A percentile compares a stretch with the other conserved stretches of the same genome.
These are phyloP conservation scores for Metopia argyrocephala DNA, from an alignment of 2,888 invertebrate genomes.

Conservation along the genomic window DNA sequence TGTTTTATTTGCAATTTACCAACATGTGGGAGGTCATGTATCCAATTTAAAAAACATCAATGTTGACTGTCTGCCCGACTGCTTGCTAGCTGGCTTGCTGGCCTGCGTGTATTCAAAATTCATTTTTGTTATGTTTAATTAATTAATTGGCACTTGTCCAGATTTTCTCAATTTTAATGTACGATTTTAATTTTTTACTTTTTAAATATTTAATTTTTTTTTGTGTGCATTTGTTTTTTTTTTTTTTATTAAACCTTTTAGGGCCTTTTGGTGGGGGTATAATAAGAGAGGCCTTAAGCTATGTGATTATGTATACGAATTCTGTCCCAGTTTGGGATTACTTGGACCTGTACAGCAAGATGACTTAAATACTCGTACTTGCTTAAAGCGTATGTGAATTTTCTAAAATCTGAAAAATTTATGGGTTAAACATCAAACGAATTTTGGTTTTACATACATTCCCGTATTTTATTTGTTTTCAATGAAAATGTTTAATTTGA, in stretches of 20 bases:
- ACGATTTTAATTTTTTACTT: constrained; percentile 27
- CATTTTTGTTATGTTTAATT: constrained; percentile 69
- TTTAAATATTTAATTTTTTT: neutral
- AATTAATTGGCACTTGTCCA: constrained; percentile 78
- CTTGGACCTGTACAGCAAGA: too few species aligned
- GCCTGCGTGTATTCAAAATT: constrained; percentile 47
- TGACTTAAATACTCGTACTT: too few species aligned
- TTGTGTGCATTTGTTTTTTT: neutral
- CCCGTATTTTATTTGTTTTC: too few species aligned
- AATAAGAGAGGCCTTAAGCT: too few species aligned
- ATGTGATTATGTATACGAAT: too few species aligned
- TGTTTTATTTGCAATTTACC: neutral
- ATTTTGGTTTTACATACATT: too few species aligned
- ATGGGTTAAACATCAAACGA: too few species aligned
- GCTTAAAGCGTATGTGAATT: too few species aligned
- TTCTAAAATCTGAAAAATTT: too few species aligned
- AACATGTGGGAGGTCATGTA: constrained; percentile 63
- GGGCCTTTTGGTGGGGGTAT: neutral
- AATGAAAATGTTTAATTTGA: too few species aligned
- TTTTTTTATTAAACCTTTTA: neutral
- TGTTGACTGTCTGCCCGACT: neutral
- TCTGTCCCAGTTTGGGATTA: too few species aligned
- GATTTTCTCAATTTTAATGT: constrained; percentile 67
- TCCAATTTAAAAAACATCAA: constrained; percentile 57
- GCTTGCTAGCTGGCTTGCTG: too few species aligned